Conservation (phyloP, 2,113 vertebrate genomes). For the Ursus arctos region DNA sequence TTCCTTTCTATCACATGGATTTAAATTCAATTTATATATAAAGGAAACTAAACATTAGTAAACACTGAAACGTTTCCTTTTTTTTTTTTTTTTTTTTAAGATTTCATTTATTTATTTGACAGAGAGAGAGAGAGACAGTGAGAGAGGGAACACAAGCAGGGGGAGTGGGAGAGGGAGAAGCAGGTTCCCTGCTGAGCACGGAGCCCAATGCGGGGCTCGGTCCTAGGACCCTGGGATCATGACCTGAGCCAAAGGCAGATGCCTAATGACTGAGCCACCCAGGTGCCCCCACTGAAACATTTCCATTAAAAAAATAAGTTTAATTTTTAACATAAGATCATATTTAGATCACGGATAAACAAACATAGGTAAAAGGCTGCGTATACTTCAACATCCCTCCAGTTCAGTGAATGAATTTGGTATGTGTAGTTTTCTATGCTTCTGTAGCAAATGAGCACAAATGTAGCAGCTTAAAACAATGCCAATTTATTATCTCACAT, state of each 20-base stretch:
- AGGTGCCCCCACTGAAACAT: background rate
- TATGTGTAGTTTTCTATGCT: background rate
- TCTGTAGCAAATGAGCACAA: background rate
- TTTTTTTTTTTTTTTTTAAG: too few species aligned
- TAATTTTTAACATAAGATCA: conserved; percentile 6
- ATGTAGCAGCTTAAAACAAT: background rate
- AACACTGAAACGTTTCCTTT: background rate
- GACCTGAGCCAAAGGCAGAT: too few species aligned
- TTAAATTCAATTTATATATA: conserved; percentile 19
- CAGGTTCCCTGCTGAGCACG: too few species aligned
- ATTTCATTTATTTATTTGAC: too few species aligned
- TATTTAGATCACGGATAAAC: background rate
- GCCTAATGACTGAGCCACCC: too few species aligned
- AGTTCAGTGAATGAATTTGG: background rate
- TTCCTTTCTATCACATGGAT: background rate
- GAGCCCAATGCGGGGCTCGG: too few species aligned
- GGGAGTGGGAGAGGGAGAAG: too few species aligned
- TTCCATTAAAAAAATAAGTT: conserved; percentile 10
- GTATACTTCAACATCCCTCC: background rate
- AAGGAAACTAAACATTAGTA: conserved; percentile 26
- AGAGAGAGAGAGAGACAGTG: too few species aligned
- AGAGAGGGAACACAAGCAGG: too few species aligned
- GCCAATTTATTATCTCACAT: background rate
- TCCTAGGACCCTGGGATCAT: too few species aligned
- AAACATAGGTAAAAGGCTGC: background rate